These are phyloP conservation scores for Sinocyclocheilus rhinocerous DNA, from an alignment of 2,113 vertebrate species.

Conservation along the genomic window DNA sequence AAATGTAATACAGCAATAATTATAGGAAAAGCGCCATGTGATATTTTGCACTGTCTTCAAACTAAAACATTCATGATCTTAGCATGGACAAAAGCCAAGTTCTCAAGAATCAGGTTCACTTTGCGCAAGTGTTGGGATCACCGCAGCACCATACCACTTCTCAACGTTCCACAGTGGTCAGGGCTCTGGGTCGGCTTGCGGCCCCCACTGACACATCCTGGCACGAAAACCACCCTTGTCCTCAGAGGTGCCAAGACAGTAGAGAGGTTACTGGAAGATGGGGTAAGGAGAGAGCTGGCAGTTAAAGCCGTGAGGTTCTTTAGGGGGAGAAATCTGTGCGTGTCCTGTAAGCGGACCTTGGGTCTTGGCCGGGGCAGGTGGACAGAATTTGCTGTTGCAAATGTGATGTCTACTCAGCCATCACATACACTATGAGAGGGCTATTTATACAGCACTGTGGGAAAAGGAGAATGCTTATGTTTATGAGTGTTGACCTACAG, in stretches of 20 bases:
- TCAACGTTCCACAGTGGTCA: constrained; percentile 17
- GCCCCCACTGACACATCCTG: constrained; percentile 6
- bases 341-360: constrained; percentile 70
- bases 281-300: neutral
- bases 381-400: constrained; percentile 75
- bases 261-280: constrained; percentile 27
- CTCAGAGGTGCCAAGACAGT: neutral
- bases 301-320: constrained; percentile 1
- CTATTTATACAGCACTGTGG: constrained; percentile 80
- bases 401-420: constrained; percentile 69
- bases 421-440: constrained; percentile 51
- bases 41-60: neutral
- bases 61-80: neutral
- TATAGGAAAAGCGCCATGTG: neutral
- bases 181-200: neutral
- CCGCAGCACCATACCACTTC: neutral
- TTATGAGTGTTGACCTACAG: constrained; percentile 50
- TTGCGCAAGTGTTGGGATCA: constrained; percentile 20
- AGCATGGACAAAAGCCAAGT: constrained; percentile 10
- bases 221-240: neutral
- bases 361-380: constrained; percentile 72
- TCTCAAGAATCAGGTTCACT: constrained; percentile 17
- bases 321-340: constrained; percentile 38
- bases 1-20: constrained; percentile 4
- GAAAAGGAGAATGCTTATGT: constrained; percentile 66